Conservation (phyloP, 2,113 vertebrate species). For the Charadrius vociferus region DNA sequence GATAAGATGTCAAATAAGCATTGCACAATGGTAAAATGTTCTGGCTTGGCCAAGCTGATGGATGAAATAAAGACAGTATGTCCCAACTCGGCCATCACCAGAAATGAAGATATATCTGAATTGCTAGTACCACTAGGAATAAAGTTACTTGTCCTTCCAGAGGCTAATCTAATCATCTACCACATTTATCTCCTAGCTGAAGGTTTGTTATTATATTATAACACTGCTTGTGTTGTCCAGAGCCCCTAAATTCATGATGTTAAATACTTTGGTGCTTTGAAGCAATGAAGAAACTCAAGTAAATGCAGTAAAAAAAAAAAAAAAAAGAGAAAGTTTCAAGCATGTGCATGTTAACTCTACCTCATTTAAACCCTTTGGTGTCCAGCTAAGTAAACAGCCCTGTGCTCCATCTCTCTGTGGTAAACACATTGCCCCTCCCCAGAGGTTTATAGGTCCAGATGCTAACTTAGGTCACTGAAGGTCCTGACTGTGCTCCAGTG, state of each 20-base stretch:
- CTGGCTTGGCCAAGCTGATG: background rate
- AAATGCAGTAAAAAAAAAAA: background rate
- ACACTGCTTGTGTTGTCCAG: background rate
- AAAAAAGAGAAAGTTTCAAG: background rate
- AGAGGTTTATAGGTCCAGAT: no score
- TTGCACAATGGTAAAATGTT: background rate
- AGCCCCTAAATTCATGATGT: background rate
- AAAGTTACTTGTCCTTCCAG: background rate
- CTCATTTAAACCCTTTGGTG: background rate
- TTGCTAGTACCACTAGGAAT: background rate
- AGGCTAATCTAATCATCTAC: background rate
- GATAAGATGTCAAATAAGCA: background rate
- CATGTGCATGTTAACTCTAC: background rate
- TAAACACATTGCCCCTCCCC: rapidly evolving
- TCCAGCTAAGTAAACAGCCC: background rate
- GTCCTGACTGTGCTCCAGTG: rapidly evolving
- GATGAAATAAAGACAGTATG: background rate
- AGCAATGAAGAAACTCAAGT: background rate
- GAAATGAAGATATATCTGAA: background rate
- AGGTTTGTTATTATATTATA: background rate
- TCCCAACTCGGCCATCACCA: background rate
- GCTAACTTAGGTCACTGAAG: background rate
- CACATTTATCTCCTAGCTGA: background rate
- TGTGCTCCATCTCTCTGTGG: rapidly evolving
- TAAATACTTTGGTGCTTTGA: background rate